Percentiles rank a stretch among this genome's conserved stretches.
Conservation (phyloP, 2,113 vertebrate species). For the Regulus satrapa region DNA sequence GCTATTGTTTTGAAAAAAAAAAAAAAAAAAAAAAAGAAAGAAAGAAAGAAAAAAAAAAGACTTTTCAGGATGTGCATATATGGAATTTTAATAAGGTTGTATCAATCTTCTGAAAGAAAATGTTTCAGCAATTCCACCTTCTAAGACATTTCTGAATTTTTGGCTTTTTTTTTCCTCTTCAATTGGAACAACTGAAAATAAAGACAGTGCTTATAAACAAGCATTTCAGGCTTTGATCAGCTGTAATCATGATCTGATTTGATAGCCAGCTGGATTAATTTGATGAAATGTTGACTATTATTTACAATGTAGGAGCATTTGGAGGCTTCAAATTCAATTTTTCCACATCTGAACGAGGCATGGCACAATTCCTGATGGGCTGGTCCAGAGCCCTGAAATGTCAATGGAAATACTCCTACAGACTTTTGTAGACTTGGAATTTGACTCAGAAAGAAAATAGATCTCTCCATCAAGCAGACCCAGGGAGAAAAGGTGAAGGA, state of each 20-base stretch:
- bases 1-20: neutral
- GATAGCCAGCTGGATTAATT: neutral
- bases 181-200: neutral
- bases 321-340: neutral
- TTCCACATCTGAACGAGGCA: neutral
- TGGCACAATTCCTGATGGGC: neutral
- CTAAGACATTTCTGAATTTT: neutral
- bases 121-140: neutral
- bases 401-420: neutral
- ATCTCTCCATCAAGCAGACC: neutral
- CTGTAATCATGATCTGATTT: neutral
- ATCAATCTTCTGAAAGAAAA: neutral
- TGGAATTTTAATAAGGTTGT: neutral
- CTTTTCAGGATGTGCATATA: neutral
- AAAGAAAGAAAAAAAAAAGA: neutral
- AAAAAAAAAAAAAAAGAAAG: neutral
- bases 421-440: neutral
- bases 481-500: neutral
- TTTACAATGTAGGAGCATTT: neutral
- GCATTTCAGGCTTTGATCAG: neutral
- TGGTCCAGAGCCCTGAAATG: neutral
- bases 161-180: rapidly evolving
- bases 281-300: neutral
- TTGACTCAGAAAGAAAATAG: neutral
- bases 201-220: neutral